phyloP scores from a whole-genome alignment of 1,140 invertebrate genomes.

The Thaumetopoea pityocampa region DNA sequence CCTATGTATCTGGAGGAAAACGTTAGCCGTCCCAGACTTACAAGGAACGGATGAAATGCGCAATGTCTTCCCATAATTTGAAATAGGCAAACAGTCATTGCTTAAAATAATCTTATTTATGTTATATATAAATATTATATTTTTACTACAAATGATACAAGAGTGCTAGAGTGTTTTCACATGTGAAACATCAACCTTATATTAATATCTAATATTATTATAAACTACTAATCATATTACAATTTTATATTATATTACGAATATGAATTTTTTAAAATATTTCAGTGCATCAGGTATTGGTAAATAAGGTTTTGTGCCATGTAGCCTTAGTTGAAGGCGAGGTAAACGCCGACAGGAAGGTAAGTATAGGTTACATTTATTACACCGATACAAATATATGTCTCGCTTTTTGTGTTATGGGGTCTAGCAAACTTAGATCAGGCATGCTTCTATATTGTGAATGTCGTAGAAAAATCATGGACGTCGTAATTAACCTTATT shows the following conservation, averaged over 20 bases:
- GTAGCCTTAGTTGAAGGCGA: constrained; percentile 70
- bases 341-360: constrained; percentile 51
- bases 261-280: constrained; percentile 49
- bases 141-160: constrained; percentile 61
- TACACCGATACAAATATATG: constrained; percentile 10
- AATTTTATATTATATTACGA: constrained; percentile 47
- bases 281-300: constrained; percentile 66
- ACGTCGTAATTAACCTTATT: constrained; percentile 13
- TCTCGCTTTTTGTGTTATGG: constrained; percentile 49
- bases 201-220: constrained; percentile 69
- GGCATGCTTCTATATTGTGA: constrained; percentile 36
- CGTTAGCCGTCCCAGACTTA: constrained; percentile 58
- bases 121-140: constrained; percentile 68
- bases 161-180: constrained; percentile 75
- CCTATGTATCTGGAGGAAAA: no score
- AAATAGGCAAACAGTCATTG: constrained; percentile 65
- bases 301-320: constrained; percentile 52
- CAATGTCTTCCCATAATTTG: constrained; percentile 76
- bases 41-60: constrained; percentile 75
- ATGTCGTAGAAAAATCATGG: constrained; percentile 12
- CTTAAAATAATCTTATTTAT: constrained; percentile 68
- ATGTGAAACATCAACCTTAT: constrained; percentile 71
- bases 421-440: constrained; percentile 35
- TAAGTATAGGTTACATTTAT: constrained; percentile 42
- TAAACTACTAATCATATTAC: constrained; percentile 67